Percentiles rank a stretch among this genome's conserved stretches.
Conservation (phyloP, 2,797 vertebrate species). For the Fratercula arctica region DNA sequence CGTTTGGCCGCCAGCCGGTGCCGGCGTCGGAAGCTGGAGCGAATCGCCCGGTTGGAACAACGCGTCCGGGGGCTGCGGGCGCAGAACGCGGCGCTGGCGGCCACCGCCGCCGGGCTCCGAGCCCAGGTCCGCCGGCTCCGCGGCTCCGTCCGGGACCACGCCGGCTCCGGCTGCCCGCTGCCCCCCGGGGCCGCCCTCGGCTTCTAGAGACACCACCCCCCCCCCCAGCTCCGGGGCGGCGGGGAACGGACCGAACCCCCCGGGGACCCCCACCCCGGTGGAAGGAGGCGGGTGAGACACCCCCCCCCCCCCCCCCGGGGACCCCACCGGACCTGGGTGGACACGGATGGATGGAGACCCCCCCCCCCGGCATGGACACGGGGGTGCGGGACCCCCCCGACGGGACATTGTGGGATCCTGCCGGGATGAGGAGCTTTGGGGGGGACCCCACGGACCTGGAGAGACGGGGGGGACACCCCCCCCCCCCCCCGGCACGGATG, state of each 20-base stretch:
- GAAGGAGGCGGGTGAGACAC: too few relatives aligned
- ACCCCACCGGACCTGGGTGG: too few relatives aligned
- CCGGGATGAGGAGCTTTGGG: too few relatives aligned
- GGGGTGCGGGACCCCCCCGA: too few relatives aligned
- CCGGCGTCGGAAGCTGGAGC: slow-evolving; percentile 91
- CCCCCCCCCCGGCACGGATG: too few relatives aligned
- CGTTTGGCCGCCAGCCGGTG: slow-evolving; percentile 93
- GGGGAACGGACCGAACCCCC: background rate
- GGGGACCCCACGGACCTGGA: background rate
- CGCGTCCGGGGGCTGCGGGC: slow-evolving; percentile 89
- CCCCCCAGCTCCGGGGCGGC: too few relatives aligned
- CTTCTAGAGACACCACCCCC: background rate
- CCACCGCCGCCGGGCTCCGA: slow-evolving; percentile 86
- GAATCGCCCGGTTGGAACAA: slow-evolving; percentile 92
- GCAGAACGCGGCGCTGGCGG: slow-evolving; percentile 90
- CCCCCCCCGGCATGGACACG: background rate
- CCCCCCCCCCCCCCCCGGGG: too few relatives aligned
- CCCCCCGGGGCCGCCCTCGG: slow-evolving; percentile 69
- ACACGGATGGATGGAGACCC: too few relatives aligned
- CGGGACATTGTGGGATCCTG: too few relatives aligned
- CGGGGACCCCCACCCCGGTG: background rate
- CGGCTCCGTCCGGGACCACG: slow-evolving; percentile 88
- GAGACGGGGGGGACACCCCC: background rate
- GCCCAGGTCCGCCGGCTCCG: slow-evolving; percentile 93
- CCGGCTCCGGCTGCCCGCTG: slow-evolving; percentile 92